phyloP scores from a whole-genome alignment of 2,797 vertebrate species.

The Lerista edwardsae region DNA sequence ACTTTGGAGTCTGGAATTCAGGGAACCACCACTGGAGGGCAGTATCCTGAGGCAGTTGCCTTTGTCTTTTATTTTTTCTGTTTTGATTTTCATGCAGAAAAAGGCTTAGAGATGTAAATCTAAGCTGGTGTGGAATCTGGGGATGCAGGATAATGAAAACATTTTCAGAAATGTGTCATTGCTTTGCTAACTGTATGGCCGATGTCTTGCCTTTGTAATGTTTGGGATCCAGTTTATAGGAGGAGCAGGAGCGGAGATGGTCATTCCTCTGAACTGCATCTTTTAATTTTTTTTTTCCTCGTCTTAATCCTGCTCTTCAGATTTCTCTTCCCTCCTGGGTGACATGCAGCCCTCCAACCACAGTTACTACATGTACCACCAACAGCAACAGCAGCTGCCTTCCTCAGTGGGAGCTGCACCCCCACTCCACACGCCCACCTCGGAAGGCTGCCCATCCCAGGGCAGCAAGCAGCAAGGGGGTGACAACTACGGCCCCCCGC shows the following conservation, averaged over 20 bases:
- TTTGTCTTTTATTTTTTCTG: background rate
- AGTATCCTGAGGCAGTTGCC: constrained; percentile 17
- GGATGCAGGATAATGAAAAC: background rate
- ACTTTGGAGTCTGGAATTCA: constrained; percentile 28
- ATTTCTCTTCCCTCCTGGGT: constrained; percentile 81
- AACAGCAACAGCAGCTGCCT: constrained; percentile 72
- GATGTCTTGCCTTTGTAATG: background rate
- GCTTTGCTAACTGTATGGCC: background rate
- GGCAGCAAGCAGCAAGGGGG: constrained; percentile 75
- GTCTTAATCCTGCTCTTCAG: constrained; percentile 52
- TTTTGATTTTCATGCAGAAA: background rate
- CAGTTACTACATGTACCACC: constrained; percentile 84
- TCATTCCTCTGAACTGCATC: background rate
- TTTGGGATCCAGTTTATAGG: background rate
- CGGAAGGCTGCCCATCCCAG: constrained; percentile 75
- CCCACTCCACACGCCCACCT: constrained; percentile 75
- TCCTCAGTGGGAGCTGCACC: constrained; percentile 72
- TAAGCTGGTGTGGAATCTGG: background rate
- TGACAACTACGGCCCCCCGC: constrained; percentile 74
- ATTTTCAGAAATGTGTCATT: background rate
- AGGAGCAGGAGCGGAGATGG: background rate
- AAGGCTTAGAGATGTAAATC: background rate
- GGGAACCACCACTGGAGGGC: constrained; percentile 66
- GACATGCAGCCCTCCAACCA: constrained; percentile 82
- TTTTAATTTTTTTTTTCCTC: constrained; percentile 26